Base-by-base conservation (phyloP, 1,140 invertebrate genomes). In the Pseudomyrmex dendroicus region DNA sequence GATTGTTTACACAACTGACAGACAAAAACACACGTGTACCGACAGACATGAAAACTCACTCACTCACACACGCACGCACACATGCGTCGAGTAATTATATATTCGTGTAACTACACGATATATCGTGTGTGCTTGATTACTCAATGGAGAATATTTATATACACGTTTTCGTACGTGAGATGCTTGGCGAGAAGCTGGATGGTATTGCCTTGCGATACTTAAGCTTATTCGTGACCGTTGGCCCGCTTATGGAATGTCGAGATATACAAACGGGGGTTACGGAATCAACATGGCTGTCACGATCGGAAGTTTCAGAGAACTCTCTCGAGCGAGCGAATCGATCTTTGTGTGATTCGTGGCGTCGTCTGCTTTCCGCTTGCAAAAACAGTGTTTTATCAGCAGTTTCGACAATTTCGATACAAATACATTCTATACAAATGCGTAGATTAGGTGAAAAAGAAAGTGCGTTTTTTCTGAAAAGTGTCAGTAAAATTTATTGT, bases 71-170 rank as follows among this genome's bases (percentile, higher is more conserved):
- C 12, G 46, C 62, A 15, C 57, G 17, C 13, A 13, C 57, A 85
- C 12, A 48, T 12, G 48, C 62, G 13, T 63, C 17, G 13, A 68
- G 59, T 86, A 68, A 57, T 84, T 82, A 68, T 64, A 72, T 22
- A 73, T 57, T 72, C 66, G 57, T 54, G 48, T 52, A 80, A 59
- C n/a, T 44, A 25, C 35, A 35, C 12, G 35, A n/a, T 20, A 35
- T 72, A 72, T 44, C 52, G 12, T 46, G 22, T 46, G 22, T 64
- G n/a, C 10, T n/a, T 46, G 61, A 62, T 86, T 87, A 64, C 67
- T 83, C 85, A 77, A 86, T 83, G 72, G 86, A 82, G 76, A 87
- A 83, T 76, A 72, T 87, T 73, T 77, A 64, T 77, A 83, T 54
- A 63, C 54, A 59, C 15, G 35, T 13, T 59, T 50, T 61, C 17